Evolutionary conservation across 2,888 invertebrate species (phyloP).

Genomic region (Philopedon plagiatum): DNA sequence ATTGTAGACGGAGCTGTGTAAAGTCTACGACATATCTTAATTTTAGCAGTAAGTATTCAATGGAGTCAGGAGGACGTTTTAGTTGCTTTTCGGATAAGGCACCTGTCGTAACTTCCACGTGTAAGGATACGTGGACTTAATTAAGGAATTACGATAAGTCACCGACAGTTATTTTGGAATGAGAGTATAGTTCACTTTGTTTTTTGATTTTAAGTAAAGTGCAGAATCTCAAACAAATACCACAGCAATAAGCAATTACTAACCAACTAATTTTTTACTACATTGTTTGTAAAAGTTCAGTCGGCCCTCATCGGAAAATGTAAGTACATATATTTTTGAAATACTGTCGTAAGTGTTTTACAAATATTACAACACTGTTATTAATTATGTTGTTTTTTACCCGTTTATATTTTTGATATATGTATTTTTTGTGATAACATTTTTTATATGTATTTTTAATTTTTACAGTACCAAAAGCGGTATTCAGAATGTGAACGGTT

Average conservation of each 20-base stretch:
- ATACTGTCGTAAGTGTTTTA: neutral
- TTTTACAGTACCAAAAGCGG: constrained; percentile 59
- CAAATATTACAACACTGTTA: neutral
- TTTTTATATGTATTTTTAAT: constrained; percentile 53
- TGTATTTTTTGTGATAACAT: constrained; percentile 10
- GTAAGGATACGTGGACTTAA: too few relatives aligned
- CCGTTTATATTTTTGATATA: constrained; percentile 1
- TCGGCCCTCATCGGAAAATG: neutral
- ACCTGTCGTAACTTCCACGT: too few relatives aligned
- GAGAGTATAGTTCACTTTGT: too few relatives aligned
- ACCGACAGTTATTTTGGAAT: too few relatives aligned
- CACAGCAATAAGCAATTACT: neutral
- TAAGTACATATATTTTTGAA: neutral
- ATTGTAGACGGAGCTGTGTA: too few relatives aligned
- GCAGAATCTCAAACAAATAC: neutral
- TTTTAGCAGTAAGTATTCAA: too few relatives aligned
- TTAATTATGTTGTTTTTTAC: neutral
- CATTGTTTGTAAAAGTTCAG: constrained; percentile 3
- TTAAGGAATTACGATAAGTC: too few relatives aligned
- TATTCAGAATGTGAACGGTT: constrained; percentile 59
- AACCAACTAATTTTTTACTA: constrained; percentile 24
- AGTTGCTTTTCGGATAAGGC: too few relatives aligned
- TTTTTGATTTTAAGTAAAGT: neutral
- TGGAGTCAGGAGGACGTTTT: too few relatives aligned
- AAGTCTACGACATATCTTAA: too few relatives aligned